phyloP scores from a whole-genome alignment of 30 jellyfish, hydroid and myxozoan species.

The Turritopsis rubra region DNA sequence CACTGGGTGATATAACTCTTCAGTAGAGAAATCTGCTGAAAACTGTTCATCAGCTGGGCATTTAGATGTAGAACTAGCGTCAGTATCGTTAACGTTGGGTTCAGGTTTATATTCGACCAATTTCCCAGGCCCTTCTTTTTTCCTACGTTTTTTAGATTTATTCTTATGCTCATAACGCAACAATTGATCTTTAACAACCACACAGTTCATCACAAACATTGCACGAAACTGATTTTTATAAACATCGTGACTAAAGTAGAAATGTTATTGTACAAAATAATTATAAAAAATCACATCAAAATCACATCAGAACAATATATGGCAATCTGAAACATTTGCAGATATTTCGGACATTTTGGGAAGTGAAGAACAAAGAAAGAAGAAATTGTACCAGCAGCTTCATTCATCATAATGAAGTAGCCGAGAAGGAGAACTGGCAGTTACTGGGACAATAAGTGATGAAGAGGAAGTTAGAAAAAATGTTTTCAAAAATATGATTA shows the following conservation, averaged over 20 bases:
- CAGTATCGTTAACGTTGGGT: conserved; percentile 19
- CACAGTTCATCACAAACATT: conserved; percentile 88
- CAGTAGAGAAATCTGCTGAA: background rate
- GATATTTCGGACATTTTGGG: background rate
- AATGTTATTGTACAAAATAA: background rate
- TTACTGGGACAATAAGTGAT: too few relatives aligned
- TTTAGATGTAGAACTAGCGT: background rate
- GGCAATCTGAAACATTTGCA: too few relatives aligned
- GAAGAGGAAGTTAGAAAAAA: too few relatives aligned
- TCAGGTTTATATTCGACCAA: conserved; percentile 25
- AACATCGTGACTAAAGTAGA: conserved; percentile 59
- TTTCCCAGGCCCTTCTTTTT: conserved; percentile 49
- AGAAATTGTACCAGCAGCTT: background rate
- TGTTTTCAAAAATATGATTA: too few relatives aligned
- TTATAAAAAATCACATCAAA: background rate
- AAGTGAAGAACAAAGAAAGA: background rate
- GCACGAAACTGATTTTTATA: conserved; percentile 93
- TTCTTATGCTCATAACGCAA: conserved; percentile 57
- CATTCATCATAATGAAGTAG: too few relatives aligned
- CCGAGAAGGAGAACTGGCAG: too few relatives aligned
- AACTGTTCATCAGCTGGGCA: background rate
- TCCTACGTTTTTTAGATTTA: conserved; percentile 39
- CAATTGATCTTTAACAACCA: conserved; percentile 48
- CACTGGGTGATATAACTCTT: conserved; percentile 66
- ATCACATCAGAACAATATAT: too few relatives aligned